Conservation (phyloP, 2,888 invertebrate species). For the Aradus depressus region DNA sequence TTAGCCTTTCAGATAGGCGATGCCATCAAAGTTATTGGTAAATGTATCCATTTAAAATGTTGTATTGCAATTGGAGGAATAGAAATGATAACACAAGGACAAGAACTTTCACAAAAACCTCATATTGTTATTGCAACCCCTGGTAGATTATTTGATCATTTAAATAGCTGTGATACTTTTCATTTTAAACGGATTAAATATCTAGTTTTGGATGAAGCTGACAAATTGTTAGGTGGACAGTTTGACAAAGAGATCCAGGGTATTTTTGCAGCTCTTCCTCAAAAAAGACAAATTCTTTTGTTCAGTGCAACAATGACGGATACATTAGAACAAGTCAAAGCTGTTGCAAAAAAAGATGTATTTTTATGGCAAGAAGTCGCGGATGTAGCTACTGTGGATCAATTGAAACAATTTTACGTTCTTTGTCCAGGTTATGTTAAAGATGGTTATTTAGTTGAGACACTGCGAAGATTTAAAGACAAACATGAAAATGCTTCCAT, state of each 20-base stretch:
- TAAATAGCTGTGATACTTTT: slow-evolving; percentile 76
- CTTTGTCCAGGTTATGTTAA: slow-evolving; percentile 83
- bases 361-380: slow-evolving; percentile 55
- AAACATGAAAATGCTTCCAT: slow-evolving; percentile 66
- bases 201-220: slow-evolving; percentile 94
- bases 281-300: slow-evolving; percentile 71
- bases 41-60: slow-evolving; percentile 69
- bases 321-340: slow-evolving; percentile 50
- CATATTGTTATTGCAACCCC: slow-evolving; percentile 96
- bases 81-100: slow-evolving; percentile 80
- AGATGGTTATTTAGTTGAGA: slow-evolving; percentile 82
- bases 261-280: slow-evolving; percentile 65
- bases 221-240: slow-evolving; percentile 67
- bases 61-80: slow-evolving; percentile 87
- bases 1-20: slow-evolving; percentile 88
- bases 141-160: slow-evolving; percentile 84
- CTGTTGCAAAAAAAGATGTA: slow-evolving; percentile 28
- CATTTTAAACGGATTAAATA: slow-evolving; percentile 66
- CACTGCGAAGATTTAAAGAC: slow-evolving; percentile 61
- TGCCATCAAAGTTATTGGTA: slow-evolving; percentile 86
- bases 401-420: slow-evolving; percentile 82
- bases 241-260: slow-evolving; percentile 73
- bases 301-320: slow-evolving; percentile 95
- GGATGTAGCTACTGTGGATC: slow-evolving; percentile 70
- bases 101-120: slow-evolving; percentile 69